These are phyloP conservation scores for Philereme transversata DNA, from an alignment of 2,888 invertebrate species.

Conservation along the genomic window DNA sequence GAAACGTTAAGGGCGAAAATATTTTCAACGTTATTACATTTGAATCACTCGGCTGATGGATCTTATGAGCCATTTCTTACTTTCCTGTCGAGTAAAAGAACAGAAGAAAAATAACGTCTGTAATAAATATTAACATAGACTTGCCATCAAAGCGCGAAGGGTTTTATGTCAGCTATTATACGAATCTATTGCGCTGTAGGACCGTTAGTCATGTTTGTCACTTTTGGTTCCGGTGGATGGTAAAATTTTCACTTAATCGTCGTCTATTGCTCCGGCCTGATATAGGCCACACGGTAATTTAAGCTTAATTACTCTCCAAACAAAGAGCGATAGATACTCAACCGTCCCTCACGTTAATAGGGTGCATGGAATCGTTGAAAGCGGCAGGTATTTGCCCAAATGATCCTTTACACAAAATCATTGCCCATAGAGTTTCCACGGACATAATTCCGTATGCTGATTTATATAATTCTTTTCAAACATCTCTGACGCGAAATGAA, in stretches of 20 bases:
- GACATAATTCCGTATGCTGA: slow-evolving; percentile 10
- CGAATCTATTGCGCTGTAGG: slow-evolving; percentile 34
- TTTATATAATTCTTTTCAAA: slow-evolving; percentile 28
- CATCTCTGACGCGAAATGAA: slow-evolving; percentile 16
- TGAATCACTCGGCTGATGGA: slow-evolving; percentile 9
- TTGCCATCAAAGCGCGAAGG: slow-evolving; percentile 27
- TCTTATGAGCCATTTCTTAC: slow-evolving; percentile 12
- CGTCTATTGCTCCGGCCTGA: slow-evolving; percentile 37
- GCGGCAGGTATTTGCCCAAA: slow-evolving; percentile 4
- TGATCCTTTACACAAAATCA: slow-evolving; percentile 18
- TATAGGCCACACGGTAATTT: slow-evolving; percentile 55
- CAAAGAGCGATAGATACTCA: slow-evolving; percentile 32
- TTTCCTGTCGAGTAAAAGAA: slow-evolving; percentile 20
- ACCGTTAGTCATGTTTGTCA: slow-evolving; percentile 28
- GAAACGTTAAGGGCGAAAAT: slow-evolving; percentile 7
- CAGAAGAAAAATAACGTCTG: slow-evolving; percentile 19
- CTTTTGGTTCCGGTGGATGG: slow-evolving; percentile 35
- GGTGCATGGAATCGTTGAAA: slow-evolving; percentile 13
- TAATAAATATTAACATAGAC: slow-evolving; percentile 29
- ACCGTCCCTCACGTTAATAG: slow-evolving; percentile 18
- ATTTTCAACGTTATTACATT: slow-evolving; percentile 13
- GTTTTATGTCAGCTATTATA: slow-evolving; percentile 31
- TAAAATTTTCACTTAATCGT: slow-evolving; percentile 41
- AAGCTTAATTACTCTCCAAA: slow-evolving; percentile 55
- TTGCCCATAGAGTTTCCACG: slow-evolving; percentile 1